Evolutionary conservation across 1,140 invertebrate genomes (phyloP), one percentile per base, ranked within the genome.

Genomic region (Cepaea nemoralis): DNA sequence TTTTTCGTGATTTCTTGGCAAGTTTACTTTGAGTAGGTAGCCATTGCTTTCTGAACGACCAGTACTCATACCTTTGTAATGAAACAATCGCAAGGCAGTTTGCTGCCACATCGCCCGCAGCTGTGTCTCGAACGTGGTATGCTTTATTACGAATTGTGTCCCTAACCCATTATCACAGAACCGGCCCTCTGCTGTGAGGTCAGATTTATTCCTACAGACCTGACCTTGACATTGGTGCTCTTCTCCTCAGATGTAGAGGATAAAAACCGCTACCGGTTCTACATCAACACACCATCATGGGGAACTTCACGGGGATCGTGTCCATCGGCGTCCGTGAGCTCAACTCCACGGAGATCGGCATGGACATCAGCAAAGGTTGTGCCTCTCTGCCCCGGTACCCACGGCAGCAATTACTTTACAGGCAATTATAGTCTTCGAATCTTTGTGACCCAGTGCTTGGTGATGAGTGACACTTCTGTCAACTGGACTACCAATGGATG

Each of bases 401-500:
- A 81, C 0, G 80, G 81, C 22, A 31, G 78, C 33, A 66, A 80
- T 24, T 71, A 80, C 37, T 83, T 83, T 59, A 69, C 42, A 6
- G 75, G 66, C 24, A 82, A 85, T 27, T 86, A 87, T 77, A 83
- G 81, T 42, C 35, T 88, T 0, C 77, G 79, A 22, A 67, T 82
- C 5, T 85, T 77, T 39, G 78, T 82, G 1, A 76, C 86, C 0
- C 81, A 82, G 16, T 89, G 88, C 74, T 69, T 80, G 16, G 87
- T 83, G 67, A 86, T 82, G 12, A 76, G 86, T 55, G 85, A 84
- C 50, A 35, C 55, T 22, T 84, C 42, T 1, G 63, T 71, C 14
- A 81, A 84, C 40, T 89, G 88, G 88, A 71, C 71, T 14, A 81
- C 83, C 0, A 74, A 88, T 27, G 88, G 88, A 24, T 88, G 88